Base-by-base conservation (phyloP, 2,797 vertebrate species). In the Amblyopsis hoosieri region DNA sequence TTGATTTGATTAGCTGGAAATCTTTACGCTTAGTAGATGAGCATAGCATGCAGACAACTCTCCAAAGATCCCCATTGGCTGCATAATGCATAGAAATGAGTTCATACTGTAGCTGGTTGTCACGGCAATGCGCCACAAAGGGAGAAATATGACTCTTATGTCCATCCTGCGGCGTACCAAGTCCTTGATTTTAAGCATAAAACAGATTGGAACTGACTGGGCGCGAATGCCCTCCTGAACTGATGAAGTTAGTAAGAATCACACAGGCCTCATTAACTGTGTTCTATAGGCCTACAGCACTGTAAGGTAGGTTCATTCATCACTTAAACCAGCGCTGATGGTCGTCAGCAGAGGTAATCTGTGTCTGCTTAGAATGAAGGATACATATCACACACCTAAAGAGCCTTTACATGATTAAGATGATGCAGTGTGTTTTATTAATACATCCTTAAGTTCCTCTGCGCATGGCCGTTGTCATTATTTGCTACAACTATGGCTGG, bases 121-220 rank as follows among this genome's bases (percentile, higher is more conserved):
- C 68, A 83, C 12, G 13, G 64, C 66, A 71, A n/a, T 3, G 3
- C 56, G 68, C 64, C 79, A 78, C 37, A 62, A 54, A 11, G 65
- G 65, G 70, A 72, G 45, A 77, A 64, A 54, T 62, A 82, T 71
- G 51, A 59, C 52, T 73, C 31, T 74, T 76, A 79, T 79, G 80
- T 62, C 76, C 64, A 70, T 81, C 71, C 76, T 76, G 61, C 51
- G 71, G 76, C 47, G 75, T 51, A 72, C 13, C 13, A 29, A 76
- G 57, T 69, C 46, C 54, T 72, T 80, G 48, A 61, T 71, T 0
- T 3, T 13, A 60, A 31, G 15, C 6, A 13, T 48, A 2, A 12
- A 23, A 48, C 46, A 68, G 76, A 65, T 62, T 66, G 23, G 17
- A 17, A 46, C 49, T 1, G 0, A 51, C 4, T 1, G 74, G 14